Evolutionary conservation across 2,797 vertebrate genomes (phyloP).

Genomic region (Eremophila alpestris): DNA sequence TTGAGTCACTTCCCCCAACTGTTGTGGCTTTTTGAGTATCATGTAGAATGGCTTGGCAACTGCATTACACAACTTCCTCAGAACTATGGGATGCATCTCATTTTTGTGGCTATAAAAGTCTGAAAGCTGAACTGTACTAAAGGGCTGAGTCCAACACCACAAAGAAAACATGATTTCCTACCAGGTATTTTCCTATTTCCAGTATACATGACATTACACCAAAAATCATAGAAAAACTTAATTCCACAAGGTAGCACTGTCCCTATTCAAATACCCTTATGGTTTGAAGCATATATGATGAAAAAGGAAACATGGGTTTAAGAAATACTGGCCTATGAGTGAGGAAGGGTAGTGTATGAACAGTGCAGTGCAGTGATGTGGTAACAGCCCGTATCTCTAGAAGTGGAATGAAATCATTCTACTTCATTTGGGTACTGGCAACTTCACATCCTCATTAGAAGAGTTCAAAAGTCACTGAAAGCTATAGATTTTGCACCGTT

Average conservation of each 20-base stretch:
- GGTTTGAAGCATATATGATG: background rate
- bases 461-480: background rate
- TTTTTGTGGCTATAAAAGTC: background rate
- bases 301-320: background rate
- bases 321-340: background rate
- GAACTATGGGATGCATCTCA: background rate
- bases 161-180: accelerated
- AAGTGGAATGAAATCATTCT: background rate
- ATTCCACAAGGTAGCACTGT: background rate
- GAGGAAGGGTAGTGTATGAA: accelerated
- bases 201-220: background rate
- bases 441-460: background rate
- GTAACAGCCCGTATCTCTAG: background rate
- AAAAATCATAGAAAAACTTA: background rate
- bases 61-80: background rate
- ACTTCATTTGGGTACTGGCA: background rate
- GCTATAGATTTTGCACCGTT: background rate
- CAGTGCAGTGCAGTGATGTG: accelerated
- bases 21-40: background rate
- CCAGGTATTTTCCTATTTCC: background rate
- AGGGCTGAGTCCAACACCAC: background rate
- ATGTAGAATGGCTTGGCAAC: background rate
- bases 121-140: background rate
- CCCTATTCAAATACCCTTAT: background rate
- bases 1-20: too few species aligned